Base-by-base conservation (phyloP, 2,888 invertebrate species). In the Dromius quadrimaculatus region DNA sequence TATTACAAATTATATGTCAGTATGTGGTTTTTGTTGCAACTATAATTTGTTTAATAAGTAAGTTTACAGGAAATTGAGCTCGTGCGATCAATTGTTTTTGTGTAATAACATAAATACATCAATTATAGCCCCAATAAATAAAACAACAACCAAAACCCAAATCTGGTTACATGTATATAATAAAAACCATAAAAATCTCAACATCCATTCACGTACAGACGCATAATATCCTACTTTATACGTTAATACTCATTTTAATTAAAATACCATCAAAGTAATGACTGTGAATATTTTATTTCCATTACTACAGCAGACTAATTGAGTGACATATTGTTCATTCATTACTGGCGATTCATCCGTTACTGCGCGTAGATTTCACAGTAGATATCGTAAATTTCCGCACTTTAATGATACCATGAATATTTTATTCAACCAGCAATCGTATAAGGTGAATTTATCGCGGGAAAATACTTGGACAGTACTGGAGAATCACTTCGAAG, bases 311-410 rank as follows among this genome's bases (percentile, higher is more conserved):
- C 1, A 36, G 36, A 36, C 59, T 59, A 59, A 59, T 59, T 59
- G 59, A 59, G 59, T 59, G 59, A 59, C 59, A 59, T 59, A 59
- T 59, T 59, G 59, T 59, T 36, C 59, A 34, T n/a, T 36, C 13
- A 3, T 3, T 28, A 8, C 11, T 23, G 22, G 8, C 28, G 28
- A 28, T 54, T 28, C 28, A 23, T 54, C 28, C 50, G 47, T n/a
- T 47, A 11, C 47, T 22, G 50, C 17, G 28, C 28, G 28, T 13
- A 28, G 50, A 54, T 54, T 41, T 41, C 41, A 8, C 32, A 54
- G 28, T 15, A 23, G 50, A 28, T 54, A 54, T 54, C 50, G 50
- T 54, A 54, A 54, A 54, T 54, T 28, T 54, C 50, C 28, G 13
- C 28, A 23, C 50, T 54, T 23, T 54, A 54, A 54, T 54, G 28